Conservation (phyloP, 2,888 invertebrate species). For the Cactoblastis cactorum region DNA sequence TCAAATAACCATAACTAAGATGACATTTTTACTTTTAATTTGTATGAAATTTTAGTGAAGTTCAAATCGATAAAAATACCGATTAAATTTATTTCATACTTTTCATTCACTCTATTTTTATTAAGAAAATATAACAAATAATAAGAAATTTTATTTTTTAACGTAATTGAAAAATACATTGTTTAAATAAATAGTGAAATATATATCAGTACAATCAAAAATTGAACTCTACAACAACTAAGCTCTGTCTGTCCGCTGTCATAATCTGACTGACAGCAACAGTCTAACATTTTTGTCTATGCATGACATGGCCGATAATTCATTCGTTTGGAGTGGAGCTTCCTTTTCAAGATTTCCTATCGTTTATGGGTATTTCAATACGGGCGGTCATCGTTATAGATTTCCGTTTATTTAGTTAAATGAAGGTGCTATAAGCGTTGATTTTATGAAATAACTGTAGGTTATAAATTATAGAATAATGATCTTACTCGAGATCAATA, state of each 20-base stretch:
- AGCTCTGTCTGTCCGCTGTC: not conserved
- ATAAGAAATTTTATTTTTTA: too few relatives aligned
- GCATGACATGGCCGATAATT: slow-evolving; percentile 60
- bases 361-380: slow-evolving; percentile 64
- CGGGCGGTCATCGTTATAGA: slow-evolving; percentile 71
- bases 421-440: slow-evolving; percentile 78
- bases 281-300: slow-evolving; percentile 34
- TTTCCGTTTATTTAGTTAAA: slow-evolving; percentile 73
- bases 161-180: too few relatives aligned
- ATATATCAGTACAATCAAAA: too few relatives aligned
- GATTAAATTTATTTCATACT: not conserved
- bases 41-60: not conserved
- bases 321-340: slow-evolving; percentile 58
- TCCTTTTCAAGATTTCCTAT: slow-evolving; percentile 56
- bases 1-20: too few relatives aligned
- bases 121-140: too few relatives aligned
- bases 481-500: slow-evolving; percentile 99
- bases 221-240: too few relatives aligned
- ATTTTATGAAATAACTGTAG: slow-evolving; percentile 77
- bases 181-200: too few relatives aligned
- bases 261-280: not conserved
- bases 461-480: slow-evolving; percentile 82
- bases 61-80: not conserved
- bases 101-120: not conserved
- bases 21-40: not conserved